A percentile compares a stretch with the other conserved stretches of the same genome.
These are phyloP conservation scores for Crotalus adamanteus DNA, from an alignment of 2,797 vertebrate species.

Conservation along the genomic window DNA sequence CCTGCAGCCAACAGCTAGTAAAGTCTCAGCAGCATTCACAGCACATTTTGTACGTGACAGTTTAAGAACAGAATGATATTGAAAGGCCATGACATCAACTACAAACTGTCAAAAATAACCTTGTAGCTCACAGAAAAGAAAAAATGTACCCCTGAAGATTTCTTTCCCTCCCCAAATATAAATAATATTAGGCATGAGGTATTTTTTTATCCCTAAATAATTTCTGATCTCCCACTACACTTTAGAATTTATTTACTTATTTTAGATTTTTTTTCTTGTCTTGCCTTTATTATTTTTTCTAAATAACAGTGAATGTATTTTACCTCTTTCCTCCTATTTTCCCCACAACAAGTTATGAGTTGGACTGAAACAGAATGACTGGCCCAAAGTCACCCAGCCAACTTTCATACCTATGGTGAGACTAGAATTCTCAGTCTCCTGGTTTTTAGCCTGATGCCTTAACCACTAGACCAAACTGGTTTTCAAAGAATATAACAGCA, in stretches of 20 bases:
- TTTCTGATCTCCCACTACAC: not conserved
- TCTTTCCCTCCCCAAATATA: not conserved
- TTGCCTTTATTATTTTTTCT: not conserved
- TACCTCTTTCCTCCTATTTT: not conserved
- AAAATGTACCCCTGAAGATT: not conserved
- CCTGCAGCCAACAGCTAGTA: not conserved
- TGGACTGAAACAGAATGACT: not conserved
- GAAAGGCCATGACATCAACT: not conserved
- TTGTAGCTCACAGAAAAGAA: not conserved
- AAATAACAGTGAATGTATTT: not conserved
- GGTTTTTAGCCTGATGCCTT: not conserved
- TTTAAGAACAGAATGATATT: not conserved
- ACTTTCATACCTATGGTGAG: not conserved
- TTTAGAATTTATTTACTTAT: not conserved
- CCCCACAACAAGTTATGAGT: not conserved
- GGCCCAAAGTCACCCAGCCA: not conserved
- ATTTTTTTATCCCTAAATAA: not conserved
- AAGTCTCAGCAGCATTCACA: slow-evolving; percentile 7
- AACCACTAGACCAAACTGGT: not conserved
- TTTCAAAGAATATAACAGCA: not conserved
- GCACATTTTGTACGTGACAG: not conserved
- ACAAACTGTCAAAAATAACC: not conserved
- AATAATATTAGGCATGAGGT: not conserved
- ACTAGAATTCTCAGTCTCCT: not conserved
- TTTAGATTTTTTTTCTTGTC: not conserved